Percentiles rank a stretch among this genome's conserved stretches.
Evolutionary conservation across 2,113 vertebrate genomes (phyloP).

Genomic region (Esox niger): DNA sequence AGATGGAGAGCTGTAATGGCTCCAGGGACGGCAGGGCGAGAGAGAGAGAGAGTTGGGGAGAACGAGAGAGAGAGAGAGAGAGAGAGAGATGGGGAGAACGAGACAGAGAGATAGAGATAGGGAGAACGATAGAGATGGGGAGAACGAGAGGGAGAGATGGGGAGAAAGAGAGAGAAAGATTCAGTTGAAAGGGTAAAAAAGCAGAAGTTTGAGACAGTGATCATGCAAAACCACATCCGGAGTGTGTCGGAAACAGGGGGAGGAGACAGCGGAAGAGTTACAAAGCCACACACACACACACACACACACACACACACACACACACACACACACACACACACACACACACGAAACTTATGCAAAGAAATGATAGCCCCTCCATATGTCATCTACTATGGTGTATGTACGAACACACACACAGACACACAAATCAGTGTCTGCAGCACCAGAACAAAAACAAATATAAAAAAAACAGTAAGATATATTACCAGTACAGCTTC

Average conservation of each 20-base stretch:
- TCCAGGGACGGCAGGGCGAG: conserved; percentile 8
- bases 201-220: conserved; percentile 54
- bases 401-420: conserved; percentile 8
- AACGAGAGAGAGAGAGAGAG: conserved; percentile 11
- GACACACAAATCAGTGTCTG: neutral
- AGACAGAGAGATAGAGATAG: conserved; percentile 1
- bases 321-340: neutral
- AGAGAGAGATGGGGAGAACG: conserved; percentile 4
- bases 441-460: too few species aligned
- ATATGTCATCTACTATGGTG: too few species aligned
- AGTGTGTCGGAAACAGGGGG: conserved; percentile 41
- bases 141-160: conserved; percentile 19
- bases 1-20: neutral
- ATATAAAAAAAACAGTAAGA: too few species aligned
- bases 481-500: too few species aligned
- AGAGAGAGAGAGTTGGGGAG: conserved; percentile 16
- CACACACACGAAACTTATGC: too few species aligned
- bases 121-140: conserved; percentile 5
- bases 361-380: too few species aligned
- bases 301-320: conserved; percentile 10
- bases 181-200: conserved; percentile 25
- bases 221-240: conserved; percentile 58
- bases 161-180: neutral
- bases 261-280: neutral
- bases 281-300: neutral